Base-by-base conservation (phyloP, 2,113 vertebrate genomes). In the Chaenogobius annularis region DNA sequence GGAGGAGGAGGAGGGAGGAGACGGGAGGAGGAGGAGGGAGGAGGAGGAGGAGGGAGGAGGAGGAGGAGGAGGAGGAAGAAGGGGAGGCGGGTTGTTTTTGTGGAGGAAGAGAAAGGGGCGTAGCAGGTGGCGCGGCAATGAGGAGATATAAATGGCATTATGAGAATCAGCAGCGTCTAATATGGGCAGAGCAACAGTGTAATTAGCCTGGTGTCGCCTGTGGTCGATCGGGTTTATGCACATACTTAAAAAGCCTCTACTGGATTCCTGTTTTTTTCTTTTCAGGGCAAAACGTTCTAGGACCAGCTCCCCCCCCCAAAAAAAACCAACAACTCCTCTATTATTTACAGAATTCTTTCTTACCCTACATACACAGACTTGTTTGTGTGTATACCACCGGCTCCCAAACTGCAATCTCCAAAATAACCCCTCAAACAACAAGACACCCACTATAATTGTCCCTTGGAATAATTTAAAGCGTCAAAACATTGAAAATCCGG, bases 321-420 rank as follows among this genome's bases (percentile, higher is more conserved):
- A 50, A 50, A 46, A n/a, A n/a, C n/a, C n/a, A n/a, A n/a, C n/a
- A n/a, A 74, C 72, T 85, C 81, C 65, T 91, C 69, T 68, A 90
- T 92, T 89, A 91, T 92, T 92, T 84, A 90, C 77, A 66, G 72
- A 69, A 72, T 72, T 84, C 69, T 78, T 68, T 70, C 77, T 72
- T 70, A 72, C 63, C 26, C 65, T 73, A 69, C 71, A 81, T 15
- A 15, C 14, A 48, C 3, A 4, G 44, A 46, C 2, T 1, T 5
- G 4, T 48, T 6, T 48, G 2, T 48, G 47, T 13, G 12, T 46
- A 46, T 10, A 46, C 44, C 44, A 46, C 2, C 3, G 11, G 13
- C 12, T 3, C 12, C 12, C 12, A 14, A 13, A 46, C 44, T 46
- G 44, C 44, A 46, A 4, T 46, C 44, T 46, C 44, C 44, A 46